Percentiles rank a stretch among this genome's conserved stretches.
phyloP scores from a whole-genome alignment of 2,113 vertebrate genomes.

The Uria lomvia region DNA sequence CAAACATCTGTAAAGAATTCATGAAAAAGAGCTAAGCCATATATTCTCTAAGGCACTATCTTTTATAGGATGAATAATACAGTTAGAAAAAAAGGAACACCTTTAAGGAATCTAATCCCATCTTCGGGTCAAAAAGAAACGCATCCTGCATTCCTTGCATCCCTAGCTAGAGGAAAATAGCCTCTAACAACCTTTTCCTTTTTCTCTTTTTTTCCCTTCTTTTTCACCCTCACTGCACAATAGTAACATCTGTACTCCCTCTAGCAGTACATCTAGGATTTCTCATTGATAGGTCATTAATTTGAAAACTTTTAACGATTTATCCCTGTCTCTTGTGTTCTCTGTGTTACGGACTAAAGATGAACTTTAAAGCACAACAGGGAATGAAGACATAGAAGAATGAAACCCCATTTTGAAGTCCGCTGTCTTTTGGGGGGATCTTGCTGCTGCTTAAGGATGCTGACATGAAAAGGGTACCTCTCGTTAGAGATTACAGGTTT shows the following conservation, averaged over 20 bases:
- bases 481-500: neutral
- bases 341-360: neutral
- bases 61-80: neutral
- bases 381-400: neutral
- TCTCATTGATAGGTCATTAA: neutral
- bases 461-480: neutral
- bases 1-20: neutral
- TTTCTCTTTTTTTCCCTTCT: neutral
- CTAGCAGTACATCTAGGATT: neutral
- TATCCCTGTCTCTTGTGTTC: neutral
- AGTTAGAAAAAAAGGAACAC: neutral
- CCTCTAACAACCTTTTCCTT: neutral
- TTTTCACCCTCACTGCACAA: neutral
- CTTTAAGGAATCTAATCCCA: neutral
- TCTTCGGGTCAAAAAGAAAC: neutral
- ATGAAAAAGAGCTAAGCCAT: neutral
- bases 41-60: neutral
- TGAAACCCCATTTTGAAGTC: neutral
- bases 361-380: neutral
- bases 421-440: neutral
- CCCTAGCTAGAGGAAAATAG: neutral
- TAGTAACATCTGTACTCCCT: neutral
- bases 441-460: neutral
- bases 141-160: neutral
- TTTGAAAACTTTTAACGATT: neutral